Percentiles rank a stretch among this genome's conserved stretches.
phyloP scores from a whole-genome alignment of 1,140 invertebrate species.

The Araneus ventricosus region DNA sequence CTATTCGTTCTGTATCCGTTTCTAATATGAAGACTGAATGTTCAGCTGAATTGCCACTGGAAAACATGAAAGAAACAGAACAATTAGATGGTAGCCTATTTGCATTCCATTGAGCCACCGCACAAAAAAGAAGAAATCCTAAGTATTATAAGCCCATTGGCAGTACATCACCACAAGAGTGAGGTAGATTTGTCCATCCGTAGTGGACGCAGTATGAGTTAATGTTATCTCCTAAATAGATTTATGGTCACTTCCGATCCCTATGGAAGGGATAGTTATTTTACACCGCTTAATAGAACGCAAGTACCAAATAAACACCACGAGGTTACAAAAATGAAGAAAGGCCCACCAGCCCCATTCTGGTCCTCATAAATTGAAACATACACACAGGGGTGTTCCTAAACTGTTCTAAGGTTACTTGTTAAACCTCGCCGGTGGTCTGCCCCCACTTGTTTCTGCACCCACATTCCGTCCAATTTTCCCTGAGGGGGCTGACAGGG shows the following conservation, averaged over 20 bases:
- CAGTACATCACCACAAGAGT: too few relatives aligned
- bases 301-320: background rate
- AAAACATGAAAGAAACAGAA: too few relatives aligned
- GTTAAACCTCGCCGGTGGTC: constrained; percentile 33
- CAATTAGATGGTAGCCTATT: too few relatives aligned
- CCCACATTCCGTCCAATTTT: constrained; percentile 39
- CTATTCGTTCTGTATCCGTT: too few relatives aligned
- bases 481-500: background rate
- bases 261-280: background rate
- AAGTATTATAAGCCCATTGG: too few relatives aligned
- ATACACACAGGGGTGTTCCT: background rate
- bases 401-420: background rate
- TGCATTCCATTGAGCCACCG: too few relatives aligned
- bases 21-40: too few relatives aligned
- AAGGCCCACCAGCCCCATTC: background rate
- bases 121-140: too few relatives aligned
- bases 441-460: constrained; percentile 6
- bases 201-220: too few relatives aligned
- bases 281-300: background rate
- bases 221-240: too few relatives aligned
- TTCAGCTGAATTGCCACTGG: too few relatives aligned
- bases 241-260: background rate
- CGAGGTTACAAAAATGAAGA: background rate
- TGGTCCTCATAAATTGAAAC: background rate
- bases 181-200: too few relatives aligned